Base-by-base conservation (phyloP, 2,888 invertebrate species). In the Rhagophthalmus giganteus region DNA sequence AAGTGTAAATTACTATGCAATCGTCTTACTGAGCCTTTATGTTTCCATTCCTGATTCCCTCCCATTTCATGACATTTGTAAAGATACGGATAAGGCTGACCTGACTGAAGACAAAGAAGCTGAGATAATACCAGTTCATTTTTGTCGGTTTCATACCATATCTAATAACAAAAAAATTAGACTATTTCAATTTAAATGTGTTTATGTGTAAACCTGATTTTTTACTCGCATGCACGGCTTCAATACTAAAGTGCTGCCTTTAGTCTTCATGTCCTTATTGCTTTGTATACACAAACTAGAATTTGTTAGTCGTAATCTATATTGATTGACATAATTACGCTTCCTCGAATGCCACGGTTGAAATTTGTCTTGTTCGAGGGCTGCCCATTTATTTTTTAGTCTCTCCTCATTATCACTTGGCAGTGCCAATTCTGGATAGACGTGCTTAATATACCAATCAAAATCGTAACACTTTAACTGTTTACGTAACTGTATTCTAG, bases 11-110 rank as follows among this genome's bases (percentile, higher is more conserved):
- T 20, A n/a, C n/a, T n/a, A n/a, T n/a, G n/a, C n/a, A n/a, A n/a
- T n/a, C n/a, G n/a, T 68, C 69, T 74, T 74, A 90, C 90, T 62
- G 82, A 76, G 54, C 82, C 84, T 56, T 86, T 86, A 68, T 90
- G 88, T 40, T 85, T 86, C 97, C 97, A 98, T 66, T 93, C 91
- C 74, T 97, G 97, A 58, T 89, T 84, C 0, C 90, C 91, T 7
- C 90, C 88, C 78, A 92, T 87, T 71, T 92, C 93, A 66, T 95
- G 95, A 67, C 97, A 97, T 74, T 97, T 96, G 61, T 88, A 85
- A 6, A 97, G 77, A 45, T 84, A 78, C 0, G 94, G 91, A 24
- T 65, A 65, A 1, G 71, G 66, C 54, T 81, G 79, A 0, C 80
- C 79, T 0, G 88, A 86, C 74, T 97, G 94, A 61, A 98, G 73